These are phyloP conservation scores for Cavia porcellus DNA, from an alignment of 2,113 vertebrate species.

Conservation along the genomic window DNA sequence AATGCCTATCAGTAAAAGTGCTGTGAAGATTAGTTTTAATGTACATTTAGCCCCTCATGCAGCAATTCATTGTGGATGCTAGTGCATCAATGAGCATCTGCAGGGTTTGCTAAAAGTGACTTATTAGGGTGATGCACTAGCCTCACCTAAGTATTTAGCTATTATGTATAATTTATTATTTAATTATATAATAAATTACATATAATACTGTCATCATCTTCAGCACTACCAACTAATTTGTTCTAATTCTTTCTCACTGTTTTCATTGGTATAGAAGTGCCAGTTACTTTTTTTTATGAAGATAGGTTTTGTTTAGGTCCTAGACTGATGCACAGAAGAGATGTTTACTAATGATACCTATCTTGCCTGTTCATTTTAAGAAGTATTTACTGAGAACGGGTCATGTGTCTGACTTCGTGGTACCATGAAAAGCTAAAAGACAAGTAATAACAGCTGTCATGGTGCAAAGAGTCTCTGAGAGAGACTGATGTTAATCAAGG, in stretches of 20 bases:
- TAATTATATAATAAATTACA: background rate
- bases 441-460: background rate
- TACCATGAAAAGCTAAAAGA: background rate
- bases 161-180: slow-evolving; percentile 15
- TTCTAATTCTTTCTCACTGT: background rate
- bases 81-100: background rate
- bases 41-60: background rate
- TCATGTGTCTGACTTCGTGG: background rate
- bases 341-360: background rate
- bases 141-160: background rate
- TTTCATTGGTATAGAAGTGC: background rate
- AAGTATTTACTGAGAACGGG: slow-evolving; percentile 40
- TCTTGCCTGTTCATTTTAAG: slow-evolving; percentile 40
- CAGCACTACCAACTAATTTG: background rate
- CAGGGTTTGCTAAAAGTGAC: background rate
- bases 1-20: background rate
- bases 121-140: background rate
- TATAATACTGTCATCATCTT: background rate
- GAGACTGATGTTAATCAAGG: background rate
- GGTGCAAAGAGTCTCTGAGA: background rate
- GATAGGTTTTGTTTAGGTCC: background rate
- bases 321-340: background rate
- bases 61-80: background rate
- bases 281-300: background rate
- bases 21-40: background rate